Base-by-base conservation (phyloP, 2,888 invertebrate genomes). In the Acanthococcus lagerstroemiae region DNA sequence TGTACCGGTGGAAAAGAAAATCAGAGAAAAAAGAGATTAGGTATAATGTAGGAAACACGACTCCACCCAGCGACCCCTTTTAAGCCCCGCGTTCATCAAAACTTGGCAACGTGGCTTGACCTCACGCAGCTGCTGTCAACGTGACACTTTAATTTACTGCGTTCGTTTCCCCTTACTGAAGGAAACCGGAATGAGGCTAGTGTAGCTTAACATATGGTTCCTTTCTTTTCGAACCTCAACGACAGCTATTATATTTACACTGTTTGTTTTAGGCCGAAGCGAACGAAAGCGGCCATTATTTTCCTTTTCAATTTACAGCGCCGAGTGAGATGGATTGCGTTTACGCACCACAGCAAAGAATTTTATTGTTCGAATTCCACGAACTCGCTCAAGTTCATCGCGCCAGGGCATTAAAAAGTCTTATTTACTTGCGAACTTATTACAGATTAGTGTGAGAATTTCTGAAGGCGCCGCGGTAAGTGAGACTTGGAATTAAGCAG, bases 81-180 rank as follows among this genome's bases (percentile, higher is more conserved):
- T 15, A 22, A 54, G 37, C 50, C 7, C 7, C 52, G 17, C 19
- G 45, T 50, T 19, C 30, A 12, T 24, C 26, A 46, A 30, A 26
- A 52, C 27, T 52, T 52, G 63, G 63, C 63, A 63, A 63, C 63
- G 44, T 44, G 7, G 63, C 37, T 63, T 63, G 63, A 63, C 63
- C 63, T 63, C 63, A 63, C 63, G 44, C 63, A 63, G 63, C 63
- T 37, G 63, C 63, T 63, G 63, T 52, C 63, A 63, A 63, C 63
- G 63, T 63, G 63, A 63, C 63, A 63, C 63, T 63, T 63, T 63
- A 63, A 63, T 63, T 54, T 63, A 63, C 63, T 21, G 27, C 63
- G 63, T 54, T 63, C 61, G 44, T 63, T 63, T 63, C 63, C 63
- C 63, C 63, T 63, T 44, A 54, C 37, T 54, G 52, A 63, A 63